A percentile compares a stretch with the other conserved stretches of the same genome.
phyloP scores from a whole-genome alignment of 2,888 invertebrate species.

The Caenorhabditis drosophilae region DNA sequence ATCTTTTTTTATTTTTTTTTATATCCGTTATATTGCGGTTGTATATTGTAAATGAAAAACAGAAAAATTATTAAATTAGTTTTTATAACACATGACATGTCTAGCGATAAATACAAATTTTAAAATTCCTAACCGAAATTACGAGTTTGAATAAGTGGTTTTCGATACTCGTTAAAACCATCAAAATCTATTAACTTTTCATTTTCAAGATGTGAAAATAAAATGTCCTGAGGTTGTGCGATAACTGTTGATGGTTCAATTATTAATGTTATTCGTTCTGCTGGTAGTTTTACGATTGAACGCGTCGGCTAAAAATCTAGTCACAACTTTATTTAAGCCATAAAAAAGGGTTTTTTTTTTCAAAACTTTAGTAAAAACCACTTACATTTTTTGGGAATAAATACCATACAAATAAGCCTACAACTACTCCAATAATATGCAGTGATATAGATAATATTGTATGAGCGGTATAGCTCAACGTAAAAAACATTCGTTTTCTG shows the following conservation, averaged over 20 bases:
- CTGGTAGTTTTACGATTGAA: conserved; percentile 42
- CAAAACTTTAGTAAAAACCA: conserved; percentile 3
- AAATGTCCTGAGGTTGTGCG: conserved; percentile 7
- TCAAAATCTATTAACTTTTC: conserved; percentile 34
- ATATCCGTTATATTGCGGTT: background rate
- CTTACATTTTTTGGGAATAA: conserved; percentile 63
- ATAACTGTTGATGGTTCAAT: conserved; percentile 23
- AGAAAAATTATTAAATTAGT: too few relatives aligned
- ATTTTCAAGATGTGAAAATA: background rate
- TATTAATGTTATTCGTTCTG: conserved; percentile 33
- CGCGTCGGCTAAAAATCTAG: conserved; percentile 48
- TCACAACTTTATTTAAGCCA: background rate
- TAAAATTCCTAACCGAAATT: too few relatives aligned
- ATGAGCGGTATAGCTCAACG: conserved; percentile 52
- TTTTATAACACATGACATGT: too few relatives aligned
- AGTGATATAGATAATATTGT: conserved; percentile 54
- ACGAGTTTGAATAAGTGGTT: too few relatives aligned
- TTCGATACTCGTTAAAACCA: too few relatives aligned
- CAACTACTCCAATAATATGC: conserved; percentile 53
- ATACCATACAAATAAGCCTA: conserved; percentile 62
- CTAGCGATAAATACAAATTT: too few relatives aligned
- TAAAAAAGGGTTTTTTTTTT: background rate
- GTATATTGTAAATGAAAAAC: background rate
- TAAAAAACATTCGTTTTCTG: conserved; percentile 7
- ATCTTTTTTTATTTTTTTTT: background rate